Base-by-base conservation (phyloP, 2,888 invertebrate species). In the Melanargia galathea region DNA sequence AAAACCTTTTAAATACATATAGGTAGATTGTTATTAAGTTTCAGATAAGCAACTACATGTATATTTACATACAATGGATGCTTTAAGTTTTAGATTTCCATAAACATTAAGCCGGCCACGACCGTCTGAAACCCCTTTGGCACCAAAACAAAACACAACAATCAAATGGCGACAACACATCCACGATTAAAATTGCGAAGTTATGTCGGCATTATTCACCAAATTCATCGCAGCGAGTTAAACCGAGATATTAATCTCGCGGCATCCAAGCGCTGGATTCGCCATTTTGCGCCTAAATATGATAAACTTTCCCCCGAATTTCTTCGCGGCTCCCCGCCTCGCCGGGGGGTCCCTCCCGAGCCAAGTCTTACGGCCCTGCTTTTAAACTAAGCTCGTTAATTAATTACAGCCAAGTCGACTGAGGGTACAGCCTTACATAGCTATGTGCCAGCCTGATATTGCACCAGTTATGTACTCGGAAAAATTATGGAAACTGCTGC, bases 371-470 rank as follows among this genome's bases (percentile, higher is more conserved):
- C 87, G 86, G 86, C 90, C 90, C 91, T 88, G 90, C 91, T 92
- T 92, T 92, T 91, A 91, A 92, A 92, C 91, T 92, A 92, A 92
- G 92, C 92, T 90, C 90, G 92, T 92, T 92, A 92, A 92, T 92
- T 92, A 92, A 92, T 92, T 92, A 92, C 89, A 87, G 88, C 83
- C 86, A 87, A 90, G 90, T 89, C 89, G 88, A 80, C 86, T 84
- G 83, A 82, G 87, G 86, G 83, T 84, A 83, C 81, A 83, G 82
- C 79, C 83, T 82, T 87, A 88, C 82, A 84, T 87, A 87, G 82
- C 81, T 89, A 89, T 89, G 87, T 89, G 86, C 86, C 86, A 82
- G 81, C 85, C 87, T 83, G 83, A 87, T 86, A 86, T 87, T 87
- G 87, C 87, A 86, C 78, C 73, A 71, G 69, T 65, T 67, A 65